A percentile compares a stretch with the other conserved stretches of the same genome.
These are phyloP conservation scores for Caenorhabditis sp. DNA, from an alignment of 2,888 invertebrate species.

Conservation along the genomic window DNA sequence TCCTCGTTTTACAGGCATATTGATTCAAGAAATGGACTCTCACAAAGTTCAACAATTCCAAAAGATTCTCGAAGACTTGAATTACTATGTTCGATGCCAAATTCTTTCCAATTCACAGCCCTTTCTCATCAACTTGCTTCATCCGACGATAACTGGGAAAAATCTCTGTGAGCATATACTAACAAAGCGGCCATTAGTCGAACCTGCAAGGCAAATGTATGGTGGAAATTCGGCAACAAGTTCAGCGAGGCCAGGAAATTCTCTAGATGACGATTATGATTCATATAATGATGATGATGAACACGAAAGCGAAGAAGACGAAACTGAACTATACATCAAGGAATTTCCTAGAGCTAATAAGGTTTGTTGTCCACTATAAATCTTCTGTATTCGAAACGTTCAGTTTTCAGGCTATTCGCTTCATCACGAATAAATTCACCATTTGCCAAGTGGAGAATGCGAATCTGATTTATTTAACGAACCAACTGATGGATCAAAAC, in stretches of 20 bases:
- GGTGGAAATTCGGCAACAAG: slow-evolving; percentile 17
- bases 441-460: slow-evolving; percentile 15
- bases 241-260: too few species aligned
- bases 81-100: slow-evolving; percentile 13
- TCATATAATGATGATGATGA: slow-evolving; percentile 14
- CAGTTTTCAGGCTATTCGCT: too few species aligned
- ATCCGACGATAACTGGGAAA: slow-evolving; percentile 11
- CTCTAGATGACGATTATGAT: slow-evolving; percentile 8
- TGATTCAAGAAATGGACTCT: not conserved
- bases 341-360: not conserved
- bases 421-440: not conserved
- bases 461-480: slow-evolving; percentile 15
- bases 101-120: slow-evolving; percentile 9
- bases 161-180: slow-evolving; percentile 5
- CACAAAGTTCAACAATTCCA: slow-evolving; percentile 9
- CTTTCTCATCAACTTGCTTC: slow-evolving; percentile 13
- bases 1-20: not conserved
- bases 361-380: not conserved
- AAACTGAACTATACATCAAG: not conserved
- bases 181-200: not conserved
- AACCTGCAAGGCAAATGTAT: not conserved
- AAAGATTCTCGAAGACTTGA: not conserved
- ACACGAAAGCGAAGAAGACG: slow-evolving; percentile 15
- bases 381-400: not conserved
- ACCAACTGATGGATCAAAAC: slow-evolving; percentile 2